Evolutionary conservation across 2,113 vertebrate species (phyloP), one percentile per base, ranked within the genome.

Genomic region (Anguilla rostrata): DNA sequence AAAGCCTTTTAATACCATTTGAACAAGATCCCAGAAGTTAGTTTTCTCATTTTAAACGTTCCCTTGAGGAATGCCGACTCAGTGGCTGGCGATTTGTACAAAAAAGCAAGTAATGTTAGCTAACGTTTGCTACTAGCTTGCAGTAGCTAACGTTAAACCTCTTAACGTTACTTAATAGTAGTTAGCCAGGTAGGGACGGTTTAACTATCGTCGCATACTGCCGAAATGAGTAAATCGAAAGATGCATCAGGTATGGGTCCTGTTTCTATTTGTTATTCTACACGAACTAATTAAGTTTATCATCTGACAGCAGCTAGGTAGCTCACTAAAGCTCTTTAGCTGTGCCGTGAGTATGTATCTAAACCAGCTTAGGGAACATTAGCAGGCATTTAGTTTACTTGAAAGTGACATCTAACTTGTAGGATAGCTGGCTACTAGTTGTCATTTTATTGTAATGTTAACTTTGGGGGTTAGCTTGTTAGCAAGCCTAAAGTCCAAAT

Each of bases 171-270:
- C 18, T 26, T 22, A 66, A 66, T 20, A 5, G 18, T 26, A 22
- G 18, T 2, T 66, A 66, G 20, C 20, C 22, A 26, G 12, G 9
- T 6, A 34, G 71, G 12, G 7, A 75, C 26, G 26, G n/a, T 14
- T 75, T 75, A 75, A 1, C n/a, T 75, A 29, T 14, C 22, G 60
- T 66, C 26, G n/a, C 7, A 14, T 14, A 53, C 49, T 7, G 71
- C n/a, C 18, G 57, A 56, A 22, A 90, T 90, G 90, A 90, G 90
- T 79, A 90, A 89, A 87, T 57, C 84, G 6, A 90, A 90, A 80
- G 88, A 90, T 46, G 85, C 71, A 34, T 60, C 83, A 20, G 90
- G 88, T 89, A 86, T 49, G 87, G 87, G 39, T 7, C 2, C 43
- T 43, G 5, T 56, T 14, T 82, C 11, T 34, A 34, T 34, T 34